A percentile compares a stretch with the other conserved stretches of the same genome.
These are phyloP conservation scores for Myopa tessellatipennis DNA, from an alignment of 2,888 invertebrate genomes.

Conservation along the genomic window DNA sequence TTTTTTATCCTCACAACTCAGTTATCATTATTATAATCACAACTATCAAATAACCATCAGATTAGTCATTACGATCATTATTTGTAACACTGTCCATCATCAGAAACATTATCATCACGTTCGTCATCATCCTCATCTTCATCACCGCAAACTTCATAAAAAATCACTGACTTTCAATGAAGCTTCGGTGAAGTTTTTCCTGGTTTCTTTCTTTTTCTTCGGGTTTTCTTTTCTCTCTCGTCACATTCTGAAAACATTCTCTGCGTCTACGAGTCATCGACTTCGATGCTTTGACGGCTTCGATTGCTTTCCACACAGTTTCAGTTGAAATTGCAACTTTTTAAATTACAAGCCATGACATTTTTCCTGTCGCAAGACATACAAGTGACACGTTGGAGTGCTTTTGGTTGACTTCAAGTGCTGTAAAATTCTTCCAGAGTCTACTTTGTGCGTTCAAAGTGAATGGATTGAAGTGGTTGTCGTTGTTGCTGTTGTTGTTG, in stretches of 20 bases:
- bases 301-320: conserved; percentile 20
- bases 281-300: conserved; percentile 3
- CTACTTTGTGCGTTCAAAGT: conserved; percentile 11
- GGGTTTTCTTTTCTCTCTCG: too few relatives aligned
- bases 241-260: background rate
- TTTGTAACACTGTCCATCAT: too few relatives aligned
- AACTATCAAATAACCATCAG: too few relatives aligned
- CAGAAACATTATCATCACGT: too few relatives aligned
- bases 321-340: conserved; percentile 23
- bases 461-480: background rate
- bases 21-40: too few relatives aligned
- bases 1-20: too few relatives aligned
- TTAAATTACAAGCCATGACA: conserved; percentile 8
- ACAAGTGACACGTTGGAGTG: conserved; percentile 28
- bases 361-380: conserved; percentile 22
- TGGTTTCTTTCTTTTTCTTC: too few relatives aligned
- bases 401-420: conserved; percentile 18
- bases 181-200: too few relatives aligned
- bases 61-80: too few relatives aligned
- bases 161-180: too few relatives aligned
- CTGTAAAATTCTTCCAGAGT: background rate
- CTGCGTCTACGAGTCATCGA: background rate
- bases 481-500: background rate
- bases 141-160: too few relatives aligned
- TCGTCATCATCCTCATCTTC: too few relatives aligned